phyloP scores from a whole-genome alignment of 2,888 invertebrate species.

The Drosophila helvetica region DNA sequence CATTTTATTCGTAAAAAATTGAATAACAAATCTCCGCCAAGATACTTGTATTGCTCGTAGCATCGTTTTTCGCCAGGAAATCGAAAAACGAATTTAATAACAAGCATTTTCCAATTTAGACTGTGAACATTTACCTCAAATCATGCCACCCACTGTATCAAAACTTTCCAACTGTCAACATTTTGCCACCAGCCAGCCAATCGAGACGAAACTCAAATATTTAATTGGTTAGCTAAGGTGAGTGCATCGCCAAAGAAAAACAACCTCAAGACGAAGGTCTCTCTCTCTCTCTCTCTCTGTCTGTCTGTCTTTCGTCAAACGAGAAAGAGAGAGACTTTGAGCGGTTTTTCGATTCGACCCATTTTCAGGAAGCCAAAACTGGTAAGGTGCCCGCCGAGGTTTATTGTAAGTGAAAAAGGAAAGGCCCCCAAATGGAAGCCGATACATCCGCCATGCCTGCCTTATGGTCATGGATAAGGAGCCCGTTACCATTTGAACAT shows the following conservation, averaged over 20 bases:
- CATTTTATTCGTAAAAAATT: too few relatives aligned
- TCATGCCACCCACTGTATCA: slow-evolving; percentile 1
- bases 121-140: not conserved
- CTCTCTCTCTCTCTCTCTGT: slow-evolving; percentile 3
- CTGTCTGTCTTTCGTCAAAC: slow-evolving; percentile 16
- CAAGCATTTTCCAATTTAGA: not conserved
- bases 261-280: too few relatives aligned
- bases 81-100: not conserved
- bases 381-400: slow-evolving; percentile 37
- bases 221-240: slow-evolving; percentile 5
- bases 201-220: slow-evolving; percentile 11
- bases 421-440: slow-evolving; percentile 48
- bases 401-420: slow-evolving; percentile 51
- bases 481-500: slow-evolving; percentile 45
- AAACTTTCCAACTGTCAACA: slow-evolving; percentile 21
- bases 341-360: slow-evolving; percentile 27
- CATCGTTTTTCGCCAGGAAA: not conserved
- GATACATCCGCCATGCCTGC: slow-evolving; percentile 34
- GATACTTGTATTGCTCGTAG: too few relatives aligned
- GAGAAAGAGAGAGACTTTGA: slow-evolving; percentile 30
- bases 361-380: slow-evolving; percentile 48
- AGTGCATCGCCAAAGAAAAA: not conserved
- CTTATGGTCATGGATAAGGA: slow-evolving; percentile 6
- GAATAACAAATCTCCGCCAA: too few relatives aligned
- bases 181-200: slow-evolving; percentile 16